A percentile compares a stretch with the other conserved stretches of the same genome.
These are phyloP conservation scores for Drosophila prolongata DNA, from an alignment of 2,888 invertebrate species.

Conservation along the genomic window DNA sequence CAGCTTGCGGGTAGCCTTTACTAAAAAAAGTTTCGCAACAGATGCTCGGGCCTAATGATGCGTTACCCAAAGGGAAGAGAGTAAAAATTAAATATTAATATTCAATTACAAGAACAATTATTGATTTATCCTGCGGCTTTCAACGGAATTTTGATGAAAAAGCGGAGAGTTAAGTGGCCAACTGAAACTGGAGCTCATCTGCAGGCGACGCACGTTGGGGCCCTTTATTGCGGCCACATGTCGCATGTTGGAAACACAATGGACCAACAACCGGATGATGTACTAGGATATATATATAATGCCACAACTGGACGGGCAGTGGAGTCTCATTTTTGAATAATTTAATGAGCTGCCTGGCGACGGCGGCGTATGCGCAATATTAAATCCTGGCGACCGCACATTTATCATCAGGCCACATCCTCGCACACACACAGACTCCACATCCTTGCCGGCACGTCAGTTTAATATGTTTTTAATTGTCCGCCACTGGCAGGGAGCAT, in stretches of 20 bases:
- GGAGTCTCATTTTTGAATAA: slow-evolving; percentile 56
- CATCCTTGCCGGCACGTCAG: slow-evolving; percentile 32
- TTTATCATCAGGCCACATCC: slow-evolving; percentile 60
- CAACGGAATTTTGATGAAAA: slow-evolving; percentile 11
- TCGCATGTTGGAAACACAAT: slow-evolving; percentile 35
- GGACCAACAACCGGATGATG: slow-evolving; percentile 9
- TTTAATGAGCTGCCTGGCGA: slow-evolving; percentile 65
- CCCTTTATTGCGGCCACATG: slow-evolving; percentile 47
- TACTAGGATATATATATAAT: not conserved
- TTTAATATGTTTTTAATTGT: slow-evolving; percentile 78
- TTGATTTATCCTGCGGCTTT: slow-evolving; percentile 41
- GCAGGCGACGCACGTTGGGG: slow-evolving; percentile 36
- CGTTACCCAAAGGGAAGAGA: slow-evolving; percentile 8
- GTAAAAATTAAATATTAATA: slow-evolving; percentile 68
- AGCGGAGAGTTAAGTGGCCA: slow-evolving; percentile 1
- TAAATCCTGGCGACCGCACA: slow-evolving; percentile 69
- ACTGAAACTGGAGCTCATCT: slow-evolving; percentile 22
- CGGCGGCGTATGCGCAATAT: slow-evolving; percentile 50
- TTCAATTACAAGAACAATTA: slow-evolving; percentile 62
- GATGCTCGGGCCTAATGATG: slow-evolving; percentile 54
- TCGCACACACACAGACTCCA: slow-evolving; percentile 12
- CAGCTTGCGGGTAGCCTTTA: slow-evolving; percentile 39
- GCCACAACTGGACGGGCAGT: slow-evolving; percentile 36
- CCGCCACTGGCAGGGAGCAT: slow-evolving; percentile 40
- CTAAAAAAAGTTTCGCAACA: slow-evolving; percentile 41